These are phyloP conservation scores for Calypte anna DNA, from an alignment of 2,113 vertebrate species.

Conservation along the genomic window DNA sequence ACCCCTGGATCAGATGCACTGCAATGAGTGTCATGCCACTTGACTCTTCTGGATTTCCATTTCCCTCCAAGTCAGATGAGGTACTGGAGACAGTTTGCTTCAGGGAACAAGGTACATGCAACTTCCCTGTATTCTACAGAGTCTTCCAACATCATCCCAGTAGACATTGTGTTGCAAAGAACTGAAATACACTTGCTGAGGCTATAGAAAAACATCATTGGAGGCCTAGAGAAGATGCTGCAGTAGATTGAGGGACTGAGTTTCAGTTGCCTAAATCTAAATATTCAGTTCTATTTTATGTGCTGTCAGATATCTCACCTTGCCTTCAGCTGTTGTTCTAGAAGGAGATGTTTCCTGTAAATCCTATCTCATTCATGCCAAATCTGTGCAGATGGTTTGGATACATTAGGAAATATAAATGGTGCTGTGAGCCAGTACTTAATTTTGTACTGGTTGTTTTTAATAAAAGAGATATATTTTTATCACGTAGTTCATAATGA, in stretches of 20 bases:
- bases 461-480: not conserved
- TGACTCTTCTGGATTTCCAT: not conserved
- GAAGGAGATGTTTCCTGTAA: not conserved
- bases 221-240: not conserved
- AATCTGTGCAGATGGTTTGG: not conserved
- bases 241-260: not conserved
- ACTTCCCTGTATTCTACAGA: not conserved
- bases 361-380: not conserved
- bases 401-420: not conserved
- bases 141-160: not conserved
- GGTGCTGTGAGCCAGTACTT: not conserved
- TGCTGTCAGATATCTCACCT: not conserved
- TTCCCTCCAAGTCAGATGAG: not conserved
- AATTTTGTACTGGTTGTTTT: not conserved
- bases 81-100: not conserved
- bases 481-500: not conserved
- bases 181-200: not conserved
- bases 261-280: not conserved
- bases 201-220: not conserved
- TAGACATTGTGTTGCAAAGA: not conserved
- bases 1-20: accelerated
- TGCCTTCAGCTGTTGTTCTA: not conserved
- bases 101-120: accelerated
- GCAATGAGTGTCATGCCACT: accelerated
- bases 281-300: not conserved